Percentiles rank a stretch among this genome's conserved stretches.
These are phyloP conservation scores for Rhynchomys soricoides DNA, from an alignment of 2,113 vertebrate genomes.

Conservation along the genomic window DNA sequence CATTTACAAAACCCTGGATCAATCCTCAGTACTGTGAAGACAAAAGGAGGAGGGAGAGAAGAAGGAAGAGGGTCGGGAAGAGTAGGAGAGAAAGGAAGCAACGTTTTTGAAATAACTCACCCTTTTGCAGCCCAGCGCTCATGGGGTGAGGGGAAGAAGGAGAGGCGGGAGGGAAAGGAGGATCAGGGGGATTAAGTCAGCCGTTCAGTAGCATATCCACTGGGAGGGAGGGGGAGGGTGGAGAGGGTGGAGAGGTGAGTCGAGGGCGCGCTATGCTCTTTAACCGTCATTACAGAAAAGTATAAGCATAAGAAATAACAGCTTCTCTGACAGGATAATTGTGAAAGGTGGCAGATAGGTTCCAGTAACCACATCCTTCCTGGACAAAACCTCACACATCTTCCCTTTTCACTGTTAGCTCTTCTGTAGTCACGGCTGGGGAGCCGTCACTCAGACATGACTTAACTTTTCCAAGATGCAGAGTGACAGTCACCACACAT, in stretches of 20 bases:
- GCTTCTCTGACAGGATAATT: slow-evolving; percentile 31
- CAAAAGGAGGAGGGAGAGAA: too few species aligned
- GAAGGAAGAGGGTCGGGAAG: neutral
- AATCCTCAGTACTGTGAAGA: neutral
- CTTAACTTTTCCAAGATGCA: slow-evolving; percentile 16
- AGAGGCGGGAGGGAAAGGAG: neutral
- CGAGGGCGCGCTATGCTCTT: neutral
- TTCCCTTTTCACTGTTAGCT: slow-evolving; percentile 2
- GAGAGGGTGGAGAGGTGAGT: too few species aligned
- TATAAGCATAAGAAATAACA: slow-evolving; percentile 11
- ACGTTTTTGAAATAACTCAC: neutral
- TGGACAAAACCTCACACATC: neutral
- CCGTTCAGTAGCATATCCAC: neutral
- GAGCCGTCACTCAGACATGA: neutral
- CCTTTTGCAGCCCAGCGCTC: neutral
- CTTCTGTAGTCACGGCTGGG: neutral
- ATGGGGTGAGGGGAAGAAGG: too few species aligned
- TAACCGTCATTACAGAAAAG: neutral
- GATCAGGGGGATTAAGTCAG: neutral
- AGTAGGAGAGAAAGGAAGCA: neutral
- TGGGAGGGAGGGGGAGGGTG: too few species aligned
- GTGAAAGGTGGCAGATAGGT: slow-evolving; percentile 8
- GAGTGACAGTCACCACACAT: neutral
- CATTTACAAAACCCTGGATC: neutral
- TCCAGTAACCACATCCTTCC: neutral